These are phyloP conservation scores for Galagoides demidoff DNA, from an alignment of 2,797 vertebrate species.

Conservation along the genomic window DNA sequence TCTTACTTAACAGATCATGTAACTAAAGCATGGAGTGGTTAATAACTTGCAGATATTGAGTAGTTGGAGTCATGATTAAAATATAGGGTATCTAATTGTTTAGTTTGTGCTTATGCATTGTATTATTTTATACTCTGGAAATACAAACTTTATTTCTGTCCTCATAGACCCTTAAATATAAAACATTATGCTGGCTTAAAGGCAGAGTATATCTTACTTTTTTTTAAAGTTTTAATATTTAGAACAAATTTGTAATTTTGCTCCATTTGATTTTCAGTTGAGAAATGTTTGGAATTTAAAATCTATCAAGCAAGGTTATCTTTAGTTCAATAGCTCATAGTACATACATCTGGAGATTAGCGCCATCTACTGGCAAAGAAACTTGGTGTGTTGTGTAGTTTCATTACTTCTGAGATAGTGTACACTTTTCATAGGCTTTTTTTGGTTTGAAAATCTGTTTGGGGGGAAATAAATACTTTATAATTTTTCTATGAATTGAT, in stretches of 20 bases:
- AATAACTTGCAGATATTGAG: not conserved
- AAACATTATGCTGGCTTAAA: conserved; percentile 16
- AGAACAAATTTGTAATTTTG: conserved; percentile 27
- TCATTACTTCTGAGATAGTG: not conserved
- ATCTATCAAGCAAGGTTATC: not conserved
- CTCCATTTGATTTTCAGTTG: conserved; percentile 50
- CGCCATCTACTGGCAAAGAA: conserved; percentile 74
- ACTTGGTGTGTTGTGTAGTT: not conserved
- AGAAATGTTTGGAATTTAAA: conserved; percentile 32
- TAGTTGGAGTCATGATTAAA: not conserved
- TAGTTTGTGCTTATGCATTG: not conserved
- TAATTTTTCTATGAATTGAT: not conserved
- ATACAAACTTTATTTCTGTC: not conserved
- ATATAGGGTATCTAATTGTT: not conserved
- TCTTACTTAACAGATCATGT: not conserved
- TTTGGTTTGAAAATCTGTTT: conserved; percentile 41
- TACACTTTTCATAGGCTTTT: not conserved
- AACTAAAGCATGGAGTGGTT: not conserved
- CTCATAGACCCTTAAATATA: conserved; percentile 40
- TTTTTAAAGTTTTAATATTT: conserved; percentile 39
- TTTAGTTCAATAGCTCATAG: not conserved
- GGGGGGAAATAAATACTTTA: conserved; percentile 5
- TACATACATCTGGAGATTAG: conserved; percentile 49
- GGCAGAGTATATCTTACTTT: not conserved
- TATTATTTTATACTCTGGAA: conserved; percentile 24